Evolutionary conservation across 2,888 invertebrate genomes (phyloP).

Genomic region (Spicauda simplicius): DNA sequence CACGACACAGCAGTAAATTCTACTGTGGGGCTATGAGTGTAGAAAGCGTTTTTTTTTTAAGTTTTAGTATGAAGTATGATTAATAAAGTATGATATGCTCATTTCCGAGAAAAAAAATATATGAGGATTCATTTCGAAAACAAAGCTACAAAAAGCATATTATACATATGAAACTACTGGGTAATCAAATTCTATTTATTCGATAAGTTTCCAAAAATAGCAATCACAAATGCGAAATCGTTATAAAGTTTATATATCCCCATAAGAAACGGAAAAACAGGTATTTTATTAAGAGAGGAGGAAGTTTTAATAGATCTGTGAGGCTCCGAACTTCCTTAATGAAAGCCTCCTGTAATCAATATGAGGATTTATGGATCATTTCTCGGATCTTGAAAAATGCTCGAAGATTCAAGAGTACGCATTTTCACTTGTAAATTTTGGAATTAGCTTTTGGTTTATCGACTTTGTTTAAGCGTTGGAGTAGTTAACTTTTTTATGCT

Average conservation of each 20-base stretch:
- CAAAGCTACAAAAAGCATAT: not conserved
- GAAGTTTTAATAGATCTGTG: constrained; percentile 28
- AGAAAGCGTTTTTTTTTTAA: too few species aligned
- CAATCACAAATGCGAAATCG: not conserved
- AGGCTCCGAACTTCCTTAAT: constrained; percentile 22
- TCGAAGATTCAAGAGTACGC: not conserved
- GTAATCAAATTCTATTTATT: too few species aligned
- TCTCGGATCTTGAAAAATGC: constrained; percentile 2
- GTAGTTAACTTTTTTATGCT: too few species aligned
- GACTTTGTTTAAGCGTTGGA: too few species aligned
- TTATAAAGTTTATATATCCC: constrained; percentile 8
- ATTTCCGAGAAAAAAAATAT: too few species aligned
- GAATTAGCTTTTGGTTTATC: too few species aligned
- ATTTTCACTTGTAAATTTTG: not conserved
- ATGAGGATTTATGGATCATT: constrained; percentile 19
- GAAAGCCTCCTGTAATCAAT: constrained; percentile 20
- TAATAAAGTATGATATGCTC: too few species aligned
- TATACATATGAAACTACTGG: too few species aligned
- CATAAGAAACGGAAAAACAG: constrained; percentile 27
- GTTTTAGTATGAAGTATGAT: too few species aligned
- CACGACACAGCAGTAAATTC: too few species aligned
- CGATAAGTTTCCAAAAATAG: not conserved
- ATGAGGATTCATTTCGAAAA: too few species aligned
- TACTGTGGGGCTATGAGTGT: too few species aligned
- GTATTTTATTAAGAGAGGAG: constrained; percentile 16